Evolutionary conservation across 2,113 vertebrate genomes (phyloP), one percentile per base, ranked within the genome.

Genomic region (Cochlearius cochlearius): DNA sequence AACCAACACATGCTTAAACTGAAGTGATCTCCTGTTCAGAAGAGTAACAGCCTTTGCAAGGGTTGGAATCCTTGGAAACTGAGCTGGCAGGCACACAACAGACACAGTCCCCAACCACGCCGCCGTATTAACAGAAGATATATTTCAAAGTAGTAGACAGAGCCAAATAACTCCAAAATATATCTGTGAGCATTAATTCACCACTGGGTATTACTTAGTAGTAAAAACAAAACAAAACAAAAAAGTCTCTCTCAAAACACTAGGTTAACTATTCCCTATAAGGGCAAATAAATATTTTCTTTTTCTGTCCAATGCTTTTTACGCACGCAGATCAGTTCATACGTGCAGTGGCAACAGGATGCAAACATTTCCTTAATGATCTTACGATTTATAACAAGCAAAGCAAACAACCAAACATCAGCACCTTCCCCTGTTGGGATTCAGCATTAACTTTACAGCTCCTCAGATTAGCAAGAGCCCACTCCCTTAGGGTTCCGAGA

Each of bases 301-400:
- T 74, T 53, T 87, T 78, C 64, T 58, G 30, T 39, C 38, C 53
- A n/a, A 50, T 4, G 1, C 5, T 77, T 68, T 88, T 82, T 77
- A 52, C 26, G 21, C 9, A 18, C 23, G 72, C 15, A 26, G 45
- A 92, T 26, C 91, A 74, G 27, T 80, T 92, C 83, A 97, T 80
- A 83, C 39, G 78, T 38, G 47, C 43, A 96, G 66, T 11, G 27
- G 67, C 55, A 96, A 96, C 87, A 97, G 96, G 96, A 98, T 91
- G 56, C 77, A 97, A 98, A 96, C 90, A 96, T 96, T 98, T 97
- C 93, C 88, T 96, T 98, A 98, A 98, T 96, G 96, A 97, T 90
- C 92, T 80, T 76, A 74, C 78, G 64, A 67, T 95, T 94, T 97
- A 88, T 84, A 98, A 96, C 92, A 95, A 97, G 90, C 60, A 94